Percentiles rank a stretch among this genome's conserved stretches.
These are phyloP conservation scores for Odocoileus virginianus DNA, from an alignment of 2,113 vertebrate genomes.

Conservation along the genomic window DNA sequence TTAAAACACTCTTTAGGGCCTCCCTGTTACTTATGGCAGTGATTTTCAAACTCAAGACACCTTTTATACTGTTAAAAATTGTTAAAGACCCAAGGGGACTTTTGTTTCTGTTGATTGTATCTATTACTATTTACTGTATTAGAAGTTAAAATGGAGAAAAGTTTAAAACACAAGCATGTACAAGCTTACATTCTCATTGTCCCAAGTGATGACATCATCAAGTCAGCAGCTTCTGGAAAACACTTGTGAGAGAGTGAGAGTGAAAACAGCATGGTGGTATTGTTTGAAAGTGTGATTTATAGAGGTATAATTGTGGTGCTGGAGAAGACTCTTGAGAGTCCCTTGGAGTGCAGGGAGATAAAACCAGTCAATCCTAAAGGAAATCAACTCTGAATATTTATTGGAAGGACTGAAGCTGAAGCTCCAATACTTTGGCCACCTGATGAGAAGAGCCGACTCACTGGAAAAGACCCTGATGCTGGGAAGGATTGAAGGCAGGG, in stretches of 20 bases:
- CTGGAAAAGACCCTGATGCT: background rate
- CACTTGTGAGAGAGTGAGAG: background rate
- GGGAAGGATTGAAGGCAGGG: background rate
- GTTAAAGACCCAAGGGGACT: background rate
- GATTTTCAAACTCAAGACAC: background rate
- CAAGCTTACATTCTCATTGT: background rate
- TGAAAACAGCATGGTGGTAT: background rate
- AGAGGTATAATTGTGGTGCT: background rate
- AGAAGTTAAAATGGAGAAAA: background rate
- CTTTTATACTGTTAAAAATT: background rate
- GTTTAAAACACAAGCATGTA: background rate
- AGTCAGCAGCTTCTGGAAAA: background rate
- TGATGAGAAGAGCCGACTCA: background rate
- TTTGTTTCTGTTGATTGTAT: background rate
- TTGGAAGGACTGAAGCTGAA: background rate
- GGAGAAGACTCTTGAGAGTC: background rate
- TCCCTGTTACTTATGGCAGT: background rate
- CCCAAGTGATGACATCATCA: background rate
- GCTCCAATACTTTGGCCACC: background rate
- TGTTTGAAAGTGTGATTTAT: background rate
- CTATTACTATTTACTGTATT: background rate
- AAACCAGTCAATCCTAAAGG: background rate
- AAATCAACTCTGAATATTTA: background rate
- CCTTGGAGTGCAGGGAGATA: background rate
- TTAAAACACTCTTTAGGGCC: background rate